Base-by-base conservation (phyloP, 2,113 vertebrate species). In the Turnix velox region DNA sequence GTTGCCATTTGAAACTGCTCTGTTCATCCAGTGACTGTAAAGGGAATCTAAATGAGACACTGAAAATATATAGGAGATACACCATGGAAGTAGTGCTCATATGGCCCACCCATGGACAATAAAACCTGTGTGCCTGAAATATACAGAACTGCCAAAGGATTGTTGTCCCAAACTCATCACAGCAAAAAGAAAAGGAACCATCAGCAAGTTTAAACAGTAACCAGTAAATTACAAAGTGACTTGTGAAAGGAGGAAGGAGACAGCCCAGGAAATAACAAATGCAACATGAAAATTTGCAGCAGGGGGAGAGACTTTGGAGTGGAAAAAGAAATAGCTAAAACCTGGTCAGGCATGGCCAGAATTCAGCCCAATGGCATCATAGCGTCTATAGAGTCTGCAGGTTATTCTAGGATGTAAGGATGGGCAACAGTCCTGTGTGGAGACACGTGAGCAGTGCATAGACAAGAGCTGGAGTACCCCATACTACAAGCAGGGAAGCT, bases 361-460 rank as follows among this genome's bases (percentile, higher is more conserved):
- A 49, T 30, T 80, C 12, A 80, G 40, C 17, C 11, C 4, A 1
- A 10, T 63, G 42, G n/a, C 42, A 80, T 12, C 39, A 49, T 23
- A 62, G 28, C 33, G 62, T 66, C 83, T 74, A 20, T 27, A 51
- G 17, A 37, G 15, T 25, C 30, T 30, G 30, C 57, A 75, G 62
- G 16, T n/a, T 58, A 42, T 39, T 54, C 14, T 25, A 28, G 30
- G 13, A 12, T 42, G 25, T 37, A 35, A 76, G 49, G 25, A 33
- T 42, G 39, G 39, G 65, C 9, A 48, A 0, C 7, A 37, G 9
- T 43, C 31, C 54, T 66, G 1, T 0, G 0, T 24, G 24, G 14
- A 14, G 39, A 22, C 33, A 2, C 3, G 12, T 49, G 46, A 78
- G 66, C 61, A 0, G 4, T 24, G 12, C 22, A 67, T 23, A 23